Evolutionary conservation across 1,140 invertebrate genomes (phyloP).

Genomic region (Dufourea novaeangliae): DNA sequence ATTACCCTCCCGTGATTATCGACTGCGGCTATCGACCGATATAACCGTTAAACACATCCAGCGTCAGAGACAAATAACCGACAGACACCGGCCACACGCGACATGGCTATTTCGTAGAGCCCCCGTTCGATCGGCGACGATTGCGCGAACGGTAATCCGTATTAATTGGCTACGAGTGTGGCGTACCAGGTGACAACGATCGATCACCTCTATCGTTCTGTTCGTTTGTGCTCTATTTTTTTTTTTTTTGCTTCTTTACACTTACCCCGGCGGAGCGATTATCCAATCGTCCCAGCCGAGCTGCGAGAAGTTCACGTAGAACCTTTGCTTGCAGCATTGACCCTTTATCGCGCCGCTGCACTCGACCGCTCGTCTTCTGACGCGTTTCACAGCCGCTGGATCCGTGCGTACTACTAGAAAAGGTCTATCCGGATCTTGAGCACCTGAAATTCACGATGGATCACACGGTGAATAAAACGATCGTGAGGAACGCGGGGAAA

Average conservation of each 20-base stretch:
- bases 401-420: conserved; percentile 93
- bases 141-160: background rate
- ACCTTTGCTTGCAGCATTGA: conserved; percentile 94
- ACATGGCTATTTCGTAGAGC: too few relatives aligned
- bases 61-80: too few relatives aligned
- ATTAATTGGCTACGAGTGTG: background rate
- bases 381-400: conserved; percentile 84
- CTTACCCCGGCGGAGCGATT: conserved; percentile 90
- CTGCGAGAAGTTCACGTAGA: conserved; percentile 94
- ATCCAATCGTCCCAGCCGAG: conserved; percentile 98
- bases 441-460: conserved; percentile 61
- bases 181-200: background rate
- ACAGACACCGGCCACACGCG: too few relatives aligned
- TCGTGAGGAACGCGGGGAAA: too few relatives aligned
- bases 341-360: conserved; percentile 88
- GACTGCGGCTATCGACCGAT: background rate
- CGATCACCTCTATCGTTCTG: background rate
- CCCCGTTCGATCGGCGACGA: background rate
- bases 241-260: too few relatives aligned
- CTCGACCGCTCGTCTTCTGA: conserved; percentile 90
- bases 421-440: conserved; percentile 86
- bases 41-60: background rate
- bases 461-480: conserved; percentile 6
- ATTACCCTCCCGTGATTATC: conserved; percentile 1
- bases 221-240: too few relatives aligned